Conservation (phyloP, 2,888 invertebrate genomes). For the Lasioglossum figueresi region DNA sequence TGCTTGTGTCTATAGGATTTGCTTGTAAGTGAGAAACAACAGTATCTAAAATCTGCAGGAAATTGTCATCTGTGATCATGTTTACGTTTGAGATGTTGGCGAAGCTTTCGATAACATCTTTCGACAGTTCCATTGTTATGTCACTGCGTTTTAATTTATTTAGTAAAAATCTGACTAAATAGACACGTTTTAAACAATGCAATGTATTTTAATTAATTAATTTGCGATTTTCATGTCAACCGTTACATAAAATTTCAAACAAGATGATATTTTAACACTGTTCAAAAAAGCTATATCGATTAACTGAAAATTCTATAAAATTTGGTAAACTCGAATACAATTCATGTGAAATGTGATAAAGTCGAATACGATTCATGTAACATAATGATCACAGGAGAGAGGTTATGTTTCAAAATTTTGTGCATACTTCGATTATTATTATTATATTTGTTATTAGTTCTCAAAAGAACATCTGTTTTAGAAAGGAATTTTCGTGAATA, state of each 20-base stretch:
- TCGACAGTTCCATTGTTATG: conserved; percentile 74
- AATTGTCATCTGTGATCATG: conserved; percentile 72
- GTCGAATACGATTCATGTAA: neutral
- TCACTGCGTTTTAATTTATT: conserved; percentile 1
- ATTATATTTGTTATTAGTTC: neutral
- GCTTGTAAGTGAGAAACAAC: conserved; percentile 67
- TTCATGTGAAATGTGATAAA: neutral
- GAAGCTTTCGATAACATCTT: conserved; percentile 68
- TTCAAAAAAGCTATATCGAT: neutral
- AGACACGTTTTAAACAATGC: neutral
- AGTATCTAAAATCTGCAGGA: conserved; percentile 72
- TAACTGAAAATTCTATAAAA: neutral
- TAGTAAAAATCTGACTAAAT: neutral
- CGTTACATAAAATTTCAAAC: neutral
- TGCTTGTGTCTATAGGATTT: conserved; percentile 67
- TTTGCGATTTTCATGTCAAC: neutral
- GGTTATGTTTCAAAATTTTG: conserved; percentile 22
- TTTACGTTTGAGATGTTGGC: conserved; percentile 69
- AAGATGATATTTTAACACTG: neutral
- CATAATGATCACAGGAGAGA: conserved; percentile 7
- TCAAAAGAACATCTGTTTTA: neutral
- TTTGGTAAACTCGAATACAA: neutral
- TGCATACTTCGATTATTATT: neutral
- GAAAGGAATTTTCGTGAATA: neutral
- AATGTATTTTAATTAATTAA: neutral